Evolutionary conservation across 2,797 vertebrate species (phyloP), one percentile per base, ranked within the genome.

Genomic region (Enoplosus armatus): DNA sequence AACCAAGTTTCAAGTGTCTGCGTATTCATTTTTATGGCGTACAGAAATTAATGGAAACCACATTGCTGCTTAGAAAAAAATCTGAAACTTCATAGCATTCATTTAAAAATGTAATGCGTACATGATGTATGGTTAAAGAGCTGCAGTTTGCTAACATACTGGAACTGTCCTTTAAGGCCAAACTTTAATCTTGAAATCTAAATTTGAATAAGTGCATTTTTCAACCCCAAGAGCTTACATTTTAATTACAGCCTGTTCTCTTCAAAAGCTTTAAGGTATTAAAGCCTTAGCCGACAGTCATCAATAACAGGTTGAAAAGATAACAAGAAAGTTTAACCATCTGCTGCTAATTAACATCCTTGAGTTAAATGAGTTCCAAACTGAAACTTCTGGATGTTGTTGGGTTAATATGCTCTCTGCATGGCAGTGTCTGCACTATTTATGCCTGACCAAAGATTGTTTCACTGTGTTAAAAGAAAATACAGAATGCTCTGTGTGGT

Each of bases 271-370:
- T 48, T 51, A 22, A 51, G 11, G 18, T 24, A 24, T 61, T 61
- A 39, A 72, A 72, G 20, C 29, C 35, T 45, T 29, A 56, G 43
- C 29, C 33, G 0, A 27, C 9, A 58, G 54, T 45, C 0, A 8
- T n/a, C 33, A 50, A 39, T 22, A 37, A 37, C 59, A 53, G 45
- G 33, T 39, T 67, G 20, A 75, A 15, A 48, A 29, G 33, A 66
- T 58, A n/a, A n/a, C n/a, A n/a, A 35, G 8, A 55, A 29, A 63
- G 29, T 29, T 3, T 35, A 27, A 55, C 26, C 48, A 54, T 56
- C 20, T 31, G n/a, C 50, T 10, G n/a, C 12, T 35, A 54, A 45
- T 26, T 43, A 68, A 51, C 33, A 41, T 61, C 51, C 39, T n/a
- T n/a, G n/a, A n/a, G n/a, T n/a, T n/a, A n/a, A n/a, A 37, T 22